Evolutionary conservation across 2,888 invertebrate genomes (phyloP).

Genomic region (Vesta saturnalis): DNA sequence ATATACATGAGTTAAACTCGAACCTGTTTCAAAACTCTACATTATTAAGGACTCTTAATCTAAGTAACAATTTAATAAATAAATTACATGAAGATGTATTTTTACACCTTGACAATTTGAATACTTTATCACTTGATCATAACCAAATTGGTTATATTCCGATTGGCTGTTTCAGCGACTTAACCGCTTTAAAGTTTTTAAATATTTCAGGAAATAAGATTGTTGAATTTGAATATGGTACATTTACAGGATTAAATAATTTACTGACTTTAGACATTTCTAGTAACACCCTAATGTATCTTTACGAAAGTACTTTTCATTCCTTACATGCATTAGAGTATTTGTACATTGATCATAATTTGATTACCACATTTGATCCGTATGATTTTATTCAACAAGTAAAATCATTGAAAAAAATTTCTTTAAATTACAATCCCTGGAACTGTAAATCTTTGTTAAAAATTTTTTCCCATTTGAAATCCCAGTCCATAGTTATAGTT

Average conservation of each 20-base stretch:
- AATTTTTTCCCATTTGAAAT: neutral
- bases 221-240: slow-evolving; percentile 22
- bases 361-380: slow-evolving; percentile 22
- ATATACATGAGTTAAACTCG: neutral
- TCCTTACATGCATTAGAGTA: slow-evolving; percentile 12
- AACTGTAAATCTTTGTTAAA: slow-evolving; percentile 25
- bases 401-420: neutral
- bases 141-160: slow-evolving; percentile 14
- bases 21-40: neutral
- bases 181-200: neutral
- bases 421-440: slow-evolving; percentile 29
- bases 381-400: slow-evolving; percentile 14
- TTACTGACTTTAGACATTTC: slow-evolving; percentile 21
- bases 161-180: slow-evolving; percentile 19
- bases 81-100: slow-evolving; percentile 10
- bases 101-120: neutral
- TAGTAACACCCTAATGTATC: slow-evolving; percentile 9
- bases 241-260: slow-evolving; percentile 15
- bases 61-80: slow-evolving; percentile 10
- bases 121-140: slow-evolving; percentile 7
- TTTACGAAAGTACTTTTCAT: slow-evolving; percentile 25
- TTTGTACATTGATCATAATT: slow-evolving; percentile 25
- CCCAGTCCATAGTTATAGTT: neutral
- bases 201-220: slow-evolving; percentile 22
- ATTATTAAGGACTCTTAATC: neutral